Evolutionary conservation across 2,113 vertebrate species (phyloP).

Genomic region (Seriola rivoliana): DNA sequence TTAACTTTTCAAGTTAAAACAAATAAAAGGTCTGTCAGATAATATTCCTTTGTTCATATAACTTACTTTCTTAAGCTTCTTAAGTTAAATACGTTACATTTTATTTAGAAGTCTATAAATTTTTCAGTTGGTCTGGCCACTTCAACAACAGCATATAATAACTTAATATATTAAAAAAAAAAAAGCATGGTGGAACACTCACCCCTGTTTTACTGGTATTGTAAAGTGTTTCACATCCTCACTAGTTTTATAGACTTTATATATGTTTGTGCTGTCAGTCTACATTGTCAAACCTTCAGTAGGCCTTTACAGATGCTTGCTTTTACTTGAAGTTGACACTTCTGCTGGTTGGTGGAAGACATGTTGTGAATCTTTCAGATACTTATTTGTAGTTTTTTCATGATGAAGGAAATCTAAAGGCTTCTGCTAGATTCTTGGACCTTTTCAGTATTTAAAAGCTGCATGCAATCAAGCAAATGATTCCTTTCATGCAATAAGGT

Average conservation of each 20-base stretch:
- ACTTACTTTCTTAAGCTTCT: background rate
- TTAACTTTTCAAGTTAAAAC: background rate
- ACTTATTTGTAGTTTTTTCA: slow-evolving; percentile 52
- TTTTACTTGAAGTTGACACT: slow-evolving; percentile 4
- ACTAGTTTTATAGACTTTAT: background rate
- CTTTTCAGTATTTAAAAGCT: slow-evolving; percentile 89
- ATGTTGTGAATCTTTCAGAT: slow-evolving; percentile 44
- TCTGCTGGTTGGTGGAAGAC: slow-evolving; percentile 23
- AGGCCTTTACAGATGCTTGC: background rate
- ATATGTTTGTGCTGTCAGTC: background rate
- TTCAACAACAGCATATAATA: background rate
- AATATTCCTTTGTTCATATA: background rate
- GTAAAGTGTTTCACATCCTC: background rate
- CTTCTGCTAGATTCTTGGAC: slow-evolving; percentile 40
- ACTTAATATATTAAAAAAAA: background rate
- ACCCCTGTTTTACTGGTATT: background rate
- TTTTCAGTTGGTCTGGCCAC: background rate
- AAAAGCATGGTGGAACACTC: background rate
- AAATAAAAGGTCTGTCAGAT: background rate
- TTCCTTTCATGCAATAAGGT: slow-evolving; percentile 94
- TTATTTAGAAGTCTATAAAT: background rate
- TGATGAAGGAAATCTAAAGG: slow-evolving; percentile 60
- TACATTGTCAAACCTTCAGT: background rate
- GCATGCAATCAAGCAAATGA: slow-evolving; percentile 98
- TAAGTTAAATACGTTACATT: background rate